Evolutionary conservation across 2,113 vertebrate genomes (phyloP), one percentile per base, ranked within the genome.

Genomic region (Seriola rivoliana): DNA sequence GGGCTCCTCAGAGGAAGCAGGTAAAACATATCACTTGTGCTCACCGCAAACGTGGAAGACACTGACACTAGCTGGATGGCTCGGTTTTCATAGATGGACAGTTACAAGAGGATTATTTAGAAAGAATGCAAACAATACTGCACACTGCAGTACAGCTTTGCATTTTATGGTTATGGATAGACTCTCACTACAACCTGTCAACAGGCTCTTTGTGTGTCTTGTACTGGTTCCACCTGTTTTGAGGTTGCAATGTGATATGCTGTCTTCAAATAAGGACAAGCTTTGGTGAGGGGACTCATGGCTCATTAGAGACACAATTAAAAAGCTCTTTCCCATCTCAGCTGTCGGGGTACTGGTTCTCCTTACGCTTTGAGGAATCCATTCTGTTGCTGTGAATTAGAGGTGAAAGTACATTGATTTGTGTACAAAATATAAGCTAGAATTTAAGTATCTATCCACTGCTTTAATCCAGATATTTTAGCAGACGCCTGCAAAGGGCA

Each of bases 181-280:
- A 29, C 38, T 87, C 71, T 75, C 25, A 72, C 88, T 71, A 74
- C 69, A 85, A 54, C 71, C 67, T 63, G 64, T 19, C 57, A 29
- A 82, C 70, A 55, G 58, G 19, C 23, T 60, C 44, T 78, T 68
- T 75, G 32, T 77, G 17, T 64, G 13, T 50, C 25, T 10, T 80
- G 52, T 11, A 19, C 76, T 55, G 29, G 21, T 48, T 80, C 16
- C 3, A 8, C 52, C 63, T 71, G 65, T 71, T 76, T 54, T 32
- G 40, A 71, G 48, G 50, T 21, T 58, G 70, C 12, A 75, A 75
- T 44, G 14, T 68, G 36, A 85, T 69, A 62, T 48, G 58, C 25
- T 32, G 29, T 52, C 21, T 50, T 74, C 46, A 64, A 63, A 50
- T 59, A 64, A 58, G 50, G 62, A 38, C n/a, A 54, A 13, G 46